Base-by-base conservation (phyloP, 2,113 vertebrate species). In the Noctilio leporinus region DNA sequence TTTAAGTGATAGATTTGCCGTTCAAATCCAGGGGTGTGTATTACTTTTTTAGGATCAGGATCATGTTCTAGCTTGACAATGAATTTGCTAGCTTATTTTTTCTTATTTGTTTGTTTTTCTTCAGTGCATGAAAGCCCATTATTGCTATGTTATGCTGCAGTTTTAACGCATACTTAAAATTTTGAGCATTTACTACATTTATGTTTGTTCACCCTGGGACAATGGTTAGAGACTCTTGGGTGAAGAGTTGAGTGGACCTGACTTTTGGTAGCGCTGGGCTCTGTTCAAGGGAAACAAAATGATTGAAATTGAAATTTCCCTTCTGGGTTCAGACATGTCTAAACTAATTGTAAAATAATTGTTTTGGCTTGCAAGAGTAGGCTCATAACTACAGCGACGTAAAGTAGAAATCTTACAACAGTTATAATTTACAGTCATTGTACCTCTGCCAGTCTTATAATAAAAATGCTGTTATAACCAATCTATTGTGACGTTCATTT, bases 261-360 rank as follows among this genome's bases (percentile, higher is more conserved):
- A 82, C 95, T 96, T 89, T 0, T 95, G 86, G 82, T 97, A 95
- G 89, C 96, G 92, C 55, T 97, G 85, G 92, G 92, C 93, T 96
- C 73, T 75, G 2, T 98, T 97, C 92, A 53, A 17, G 93, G 87
- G 77, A 96, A 97, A 94, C 95, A 95, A 89, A 96, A 96, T 86
- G 90, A 96, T 51, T 89, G 86, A 51, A 88, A 96, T 95, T 83
- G 86, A 93, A 96, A 87, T 97, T 98, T 98, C 95, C 96, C 86
- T 97, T 98, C 95, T 98, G 97, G 89, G 96, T 93, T 97, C 89
- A 94, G 91, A 93, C 92, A 94, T 97, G 97, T 95, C 97, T 97
- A 95, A 96, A 94, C 95, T 97, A 97, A 98, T 98, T 97, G 94
- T 95, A 95, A 98, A 98, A 96, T 97, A 98, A 97, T 97, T 1